Evolutionary conservation across 2,797 vertebrate genomes (phyloP).

Genomic region (Oreortyx pictus): DNA sequence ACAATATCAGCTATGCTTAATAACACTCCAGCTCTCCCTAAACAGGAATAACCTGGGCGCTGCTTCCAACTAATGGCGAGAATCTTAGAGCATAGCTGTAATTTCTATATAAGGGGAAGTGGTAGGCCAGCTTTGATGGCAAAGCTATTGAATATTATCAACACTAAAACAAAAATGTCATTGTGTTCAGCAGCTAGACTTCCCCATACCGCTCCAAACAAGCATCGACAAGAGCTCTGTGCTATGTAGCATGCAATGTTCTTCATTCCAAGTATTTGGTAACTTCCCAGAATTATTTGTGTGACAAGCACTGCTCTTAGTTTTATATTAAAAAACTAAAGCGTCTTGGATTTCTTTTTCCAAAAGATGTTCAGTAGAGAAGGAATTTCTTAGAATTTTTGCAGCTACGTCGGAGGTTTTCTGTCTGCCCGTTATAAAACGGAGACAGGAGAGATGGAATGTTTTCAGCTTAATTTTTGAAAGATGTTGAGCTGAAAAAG

Average conservation of each 20-base stretch:
- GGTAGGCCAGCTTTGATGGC: slow-evolving; percentile 62
- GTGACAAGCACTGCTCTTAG: background rate
- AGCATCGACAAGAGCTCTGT: slow-evolving; percentile 68
- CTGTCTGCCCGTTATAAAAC: background rate
- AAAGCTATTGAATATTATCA: slow-evolving; percentile 75
- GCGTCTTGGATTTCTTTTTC: background rate
- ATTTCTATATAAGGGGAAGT: slow-evolving; percentile 63
- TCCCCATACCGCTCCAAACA: slow-evolving; percentile 61
- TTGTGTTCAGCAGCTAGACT: slow-evolving; percentile 69
- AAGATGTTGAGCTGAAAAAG: background rate
- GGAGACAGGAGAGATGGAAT: background rate
- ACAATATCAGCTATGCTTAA: slow-evolving; percentile 44
- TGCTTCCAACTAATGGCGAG: slow-evolving; percentile 59
- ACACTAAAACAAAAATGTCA: slow-evolving; percentile 64
- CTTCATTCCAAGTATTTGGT: slow-evolving; percentile 67
- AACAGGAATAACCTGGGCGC: slow-evolving; percentile 54
- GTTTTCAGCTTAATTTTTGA: slow-evolving; percentile 26
- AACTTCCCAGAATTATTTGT: slow-evolving; percentile 64
- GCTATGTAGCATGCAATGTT: slow-evolving; percentile 47
- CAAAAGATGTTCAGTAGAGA: background rate
- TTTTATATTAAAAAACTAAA: background rate
- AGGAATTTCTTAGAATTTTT: slow-evolving; percentile 13
- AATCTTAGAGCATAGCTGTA: slow-evolving; percentile 45
- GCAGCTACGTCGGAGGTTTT: background rate
- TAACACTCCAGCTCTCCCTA: background rate